Evolutionary conservation across 37 sponge, comb jelly and placozoan species (phyloP).

Genomic region (Geodia barretti): DNA sequence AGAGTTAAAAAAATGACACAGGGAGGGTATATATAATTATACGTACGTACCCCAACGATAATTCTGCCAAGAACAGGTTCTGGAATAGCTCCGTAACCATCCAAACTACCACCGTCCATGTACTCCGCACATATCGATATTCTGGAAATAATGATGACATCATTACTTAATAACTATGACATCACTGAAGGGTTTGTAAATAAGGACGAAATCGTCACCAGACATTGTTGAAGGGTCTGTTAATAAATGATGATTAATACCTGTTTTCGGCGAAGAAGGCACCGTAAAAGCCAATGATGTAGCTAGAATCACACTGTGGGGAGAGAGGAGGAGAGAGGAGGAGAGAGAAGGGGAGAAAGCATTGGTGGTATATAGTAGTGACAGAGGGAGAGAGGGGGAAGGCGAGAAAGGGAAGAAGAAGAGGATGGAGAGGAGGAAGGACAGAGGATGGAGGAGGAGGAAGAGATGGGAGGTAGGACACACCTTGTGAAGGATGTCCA

Average conservation of each 20-base stretch:
- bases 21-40: too few species aligned
- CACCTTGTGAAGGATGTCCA: conserved; percentile 85
- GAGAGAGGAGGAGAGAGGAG: neutral
- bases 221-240: neutral
- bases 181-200: neutral
- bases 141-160: conserved; percentile 9
- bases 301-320: conserved; percentile 80
- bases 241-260: conserved; percentile 12
- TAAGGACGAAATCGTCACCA: too few species aligned
- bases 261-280: conserved; percentile 86
- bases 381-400: neutral
- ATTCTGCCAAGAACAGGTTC: conserved; percentile 84
- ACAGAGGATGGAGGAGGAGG: neutral
- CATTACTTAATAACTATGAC: neutral
- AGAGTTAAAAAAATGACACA: too few species aligned
- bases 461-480: neutral
- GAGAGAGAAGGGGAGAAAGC: neutral
- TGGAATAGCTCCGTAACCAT: conserved; percentile 73
- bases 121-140: conserved; percentile 86
- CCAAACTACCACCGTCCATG: conserved; percentile 77
- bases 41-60: conserved; percentile 64
- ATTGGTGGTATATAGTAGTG: neutral
- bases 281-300: conserved; percentile 92
- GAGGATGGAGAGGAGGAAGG: neutral
- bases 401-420: neutral